Conservation (phyloP, 2,797 vertebrate species). For the Pseudocheirus occidentalis region DNA sequence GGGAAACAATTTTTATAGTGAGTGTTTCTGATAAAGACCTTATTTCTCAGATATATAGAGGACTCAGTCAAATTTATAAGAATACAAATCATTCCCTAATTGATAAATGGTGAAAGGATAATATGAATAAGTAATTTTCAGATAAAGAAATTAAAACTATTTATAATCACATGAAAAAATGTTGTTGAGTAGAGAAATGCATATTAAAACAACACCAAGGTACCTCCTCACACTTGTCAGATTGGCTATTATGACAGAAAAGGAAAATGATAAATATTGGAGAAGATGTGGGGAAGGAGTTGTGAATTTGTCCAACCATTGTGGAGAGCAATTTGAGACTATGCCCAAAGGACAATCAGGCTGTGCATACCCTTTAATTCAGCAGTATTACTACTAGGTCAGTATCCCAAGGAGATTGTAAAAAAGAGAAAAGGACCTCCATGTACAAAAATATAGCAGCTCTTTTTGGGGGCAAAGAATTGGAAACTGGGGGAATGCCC, state of each 20-base stretch:
- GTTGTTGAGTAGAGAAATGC: not conserved
- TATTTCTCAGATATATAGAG: not conserved
- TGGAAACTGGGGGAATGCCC: not conserved
- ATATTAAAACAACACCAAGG: not conserved
- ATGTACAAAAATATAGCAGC: not conserved
- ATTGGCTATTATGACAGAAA: not conserved
- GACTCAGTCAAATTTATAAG: not conserved
- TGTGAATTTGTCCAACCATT: not conserved
- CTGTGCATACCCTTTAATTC: not conserved
- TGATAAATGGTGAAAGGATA: not conserved
- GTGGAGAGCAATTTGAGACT: not conserved
- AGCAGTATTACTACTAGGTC: not conserved
- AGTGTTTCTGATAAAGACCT: not conserved
- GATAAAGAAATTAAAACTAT: not conserved
- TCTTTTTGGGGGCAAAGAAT: not conserved
- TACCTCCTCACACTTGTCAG: not conserved
- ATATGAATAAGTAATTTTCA: not conserved
- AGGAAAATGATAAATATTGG: not conserved
- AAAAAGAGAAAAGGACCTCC: not conserved
- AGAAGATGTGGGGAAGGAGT: not conserved
- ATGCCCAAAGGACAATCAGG: not conserved
- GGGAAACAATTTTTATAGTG: too few relatives aligned
- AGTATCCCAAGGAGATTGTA: not conserved
- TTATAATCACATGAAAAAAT: not conserved
- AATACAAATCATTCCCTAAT: not conserved